These are phyloP conservation scores for Alcis repandata DNA, from an alignment of 2,888 invertebrate species.

Conservation along the genomic window DNA sequence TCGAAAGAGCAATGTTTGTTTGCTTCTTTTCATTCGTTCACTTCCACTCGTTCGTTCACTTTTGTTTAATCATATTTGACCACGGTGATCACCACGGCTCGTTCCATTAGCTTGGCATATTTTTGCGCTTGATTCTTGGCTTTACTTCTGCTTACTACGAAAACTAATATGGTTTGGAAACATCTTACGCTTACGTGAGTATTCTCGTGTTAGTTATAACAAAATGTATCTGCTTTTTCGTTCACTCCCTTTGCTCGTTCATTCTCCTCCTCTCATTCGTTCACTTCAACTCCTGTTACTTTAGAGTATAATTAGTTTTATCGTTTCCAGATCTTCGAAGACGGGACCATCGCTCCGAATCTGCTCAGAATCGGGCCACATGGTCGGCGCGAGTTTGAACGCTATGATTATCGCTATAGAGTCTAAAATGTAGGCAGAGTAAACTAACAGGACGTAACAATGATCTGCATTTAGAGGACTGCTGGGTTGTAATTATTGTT, in stretches of 20 bases:
- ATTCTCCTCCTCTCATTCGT: not conserved
- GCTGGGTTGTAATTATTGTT: not conserved
- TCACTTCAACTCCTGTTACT: not conserved
- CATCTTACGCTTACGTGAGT: not conserved
- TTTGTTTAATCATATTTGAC: too few relatives aligned
- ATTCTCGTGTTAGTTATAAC: too few relatives aligned
- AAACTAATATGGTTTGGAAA: too few relatives aligned
- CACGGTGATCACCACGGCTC: too few relatives aligned
- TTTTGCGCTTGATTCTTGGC: too few relatives aligned
- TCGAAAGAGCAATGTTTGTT: too few relatives aligned
- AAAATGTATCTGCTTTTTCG: too few relatives aligned
- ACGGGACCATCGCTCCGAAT: not conserved
- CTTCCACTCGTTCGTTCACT: too few relatives aligned
- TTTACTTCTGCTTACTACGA: too few relatives aligned
- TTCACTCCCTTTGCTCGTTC: not conserved
- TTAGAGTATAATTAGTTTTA: not conserved
- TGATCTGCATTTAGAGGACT: constrained; percentile 21
- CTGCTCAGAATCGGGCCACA: constrained; percentile 1
- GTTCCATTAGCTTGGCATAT: too few relatives aligned
- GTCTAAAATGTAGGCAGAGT: not conserved
- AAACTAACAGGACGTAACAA: not conserved
- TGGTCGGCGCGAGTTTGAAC: constrained; percentile 17
- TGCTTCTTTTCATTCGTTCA: too few relatives aligned
- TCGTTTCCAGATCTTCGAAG: constrained; percentile 12
- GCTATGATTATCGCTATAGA: not conserved